Percentiles rank a stretch among this genome's conserved stretches.
phyloP scores from a whole-genome alignment of 2,888 invertebrate genomes.

The Octonoba sinensis region DNA sequence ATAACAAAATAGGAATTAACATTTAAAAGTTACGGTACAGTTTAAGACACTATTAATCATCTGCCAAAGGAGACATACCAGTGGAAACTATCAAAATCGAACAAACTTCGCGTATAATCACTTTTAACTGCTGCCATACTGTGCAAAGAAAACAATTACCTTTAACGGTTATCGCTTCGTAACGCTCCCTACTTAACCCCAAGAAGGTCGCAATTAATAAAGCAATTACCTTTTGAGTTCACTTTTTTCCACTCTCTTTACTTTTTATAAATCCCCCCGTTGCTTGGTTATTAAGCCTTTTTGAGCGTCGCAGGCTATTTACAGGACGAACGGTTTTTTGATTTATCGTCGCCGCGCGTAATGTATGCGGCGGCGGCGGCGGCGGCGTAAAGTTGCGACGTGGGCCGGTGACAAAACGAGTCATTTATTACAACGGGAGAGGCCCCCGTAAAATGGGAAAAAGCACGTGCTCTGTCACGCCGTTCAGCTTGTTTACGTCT shows the following conservation, averaged over 20 bases:
- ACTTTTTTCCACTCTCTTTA: background rate
- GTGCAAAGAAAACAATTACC: slow-evolving; percentile 58
- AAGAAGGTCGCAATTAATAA: slow-evolving; percentile 60
- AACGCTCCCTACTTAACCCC: slow-evolving; percentile 47
- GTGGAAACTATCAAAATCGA: too few relatives aligned
- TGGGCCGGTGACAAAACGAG: slow-evolving; percentile 52
- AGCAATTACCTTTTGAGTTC: slow-evolving; percentile 56
- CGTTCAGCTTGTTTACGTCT: slow-evolving; percentile 37
- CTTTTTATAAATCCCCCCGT: slow-evolving; percentile 15
- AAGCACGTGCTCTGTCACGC: slow-evolving; percentile 43
- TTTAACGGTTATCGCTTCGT: slow-evolving; percentile 49
- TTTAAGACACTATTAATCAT: too few relatives aligned
- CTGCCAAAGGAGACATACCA: too few relatives aligned
- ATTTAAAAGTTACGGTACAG: too few relatives aligned
- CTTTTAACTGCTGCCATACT: slow-evolving; percentile 20
- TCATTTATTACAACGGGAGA: slow-evolving; percentile 49
- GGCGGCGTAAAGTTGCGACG: slow-evolving; percentile 10
- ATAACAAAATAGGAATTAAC: too few relatives aligned
- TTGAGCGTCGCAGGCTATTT: slow-evolving; percentile 32
- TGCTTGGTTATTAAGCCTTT: slow-evolving; percentile 36
- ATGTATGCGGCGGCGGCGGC: slow-evolving; percentile 56
- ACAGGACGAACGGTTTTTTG: slow-evolving; percentile 38
- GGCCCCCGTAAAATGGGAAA: slow-evolving; percentile 6
- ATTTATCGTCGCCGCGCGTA: slow-evolving; percentile 57
- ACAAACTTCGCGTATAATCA: too few relatives aligned